Conservation (phyloP, 2,888 invertebrate genomes). For the Timema podura region DNA sequence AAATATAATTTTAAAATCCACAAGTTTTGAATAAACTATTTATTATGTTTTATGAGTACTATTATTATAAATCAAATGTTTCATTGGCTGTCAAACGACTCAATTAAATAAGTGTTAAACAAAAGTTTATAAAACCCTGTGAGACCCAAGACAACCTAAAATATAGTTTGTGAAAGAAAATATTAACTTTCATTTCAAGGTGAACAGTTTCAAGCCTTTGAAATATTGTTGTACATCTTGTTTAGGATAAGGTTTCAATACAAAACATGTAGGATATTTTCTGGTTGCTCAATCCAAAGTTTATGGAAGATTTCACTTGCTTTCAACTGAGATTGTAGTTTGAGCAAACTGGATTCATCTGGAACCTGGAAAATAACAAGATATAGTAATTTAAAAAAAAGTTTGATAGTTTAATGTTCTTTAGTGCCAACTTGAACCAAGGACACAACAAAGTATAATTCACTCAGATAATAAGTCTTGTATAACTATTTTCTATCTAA, state of each 20-base stretch:
- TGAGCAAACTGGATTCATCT: conserved; percentile 67
- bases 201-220: conserved; percentile 73
- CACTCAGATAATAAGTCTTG: neutral
- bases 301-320: conserved; percentile 77
- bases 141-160: too few species aligned
- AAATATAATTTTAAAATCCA: too few species aligned
- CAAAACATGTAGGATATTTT: conserved; percentile 92
- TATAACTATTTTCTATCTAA: conserved; percentile 9
- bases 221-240: conserved; percentile 78
- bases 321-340: conserved; percentile 64
- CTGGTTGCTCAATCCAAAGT: conserved; percentile 96
- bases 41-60: too few species aligned
- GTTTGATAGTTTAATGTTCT: neutral
- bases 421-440: too few species aligned
- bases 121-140: too few species aligned
- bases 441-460: neutral
- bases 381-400: conserved; percentile 1
- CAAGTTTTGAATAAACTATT: too few species aligned
- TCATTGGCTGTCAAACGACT: too few species aligned
- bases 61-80: too few species aligned
- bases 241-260: conserved; percentile 87
- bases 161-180: too few species aligned
- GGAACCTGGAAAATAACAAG: conserved; percentile 55
- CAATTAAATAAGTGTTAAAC: too few species aligned
- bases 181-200: too few species aligned